Conservation (phyloP, 2,888 invertebrate species). For the Platycheirus albimanus region DNA sequence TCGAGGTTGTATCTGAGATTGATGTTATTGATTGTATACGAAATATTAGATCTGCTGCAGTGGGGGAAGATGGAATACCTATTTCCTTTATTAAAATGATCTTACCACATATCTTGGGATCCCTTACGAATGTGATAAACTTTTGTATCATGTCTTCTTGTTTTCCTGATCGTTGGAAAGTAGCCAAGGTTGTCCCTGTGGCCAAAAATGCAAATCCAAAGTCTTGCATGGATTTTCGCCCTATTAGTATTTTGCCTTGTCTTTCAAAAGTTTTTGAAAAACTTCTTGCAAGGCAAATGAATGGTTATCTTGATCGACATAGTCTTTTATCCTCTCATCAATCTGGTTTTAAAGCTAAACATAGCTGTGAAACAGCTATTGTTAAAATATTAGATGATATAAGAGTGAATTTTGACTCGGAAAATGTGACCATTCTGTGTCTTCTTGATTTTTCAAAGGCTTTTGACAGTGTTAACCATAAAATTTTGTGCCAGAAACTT, state of each 20-base stretch:
- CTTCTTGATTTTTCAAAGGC: no score
- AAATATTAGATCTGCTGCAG: background rate
- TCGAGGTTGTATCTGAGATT: background rate
- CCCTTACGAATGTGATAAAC: background rate
- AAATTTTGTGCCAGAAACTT: background rate
- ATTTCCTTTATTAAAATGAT: no score
- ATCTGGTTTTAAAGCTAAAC: background rate
- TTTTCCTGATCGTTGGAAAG: slow-evolving; percentile 14
- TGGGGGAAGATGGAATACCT: background rate
- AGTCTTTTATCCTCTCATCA: background rate
- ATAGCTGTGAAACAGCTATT: background rate
- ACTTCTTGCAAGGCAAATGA: background rate
- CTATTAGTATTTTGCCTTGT: no score
- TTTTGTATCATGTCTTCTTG: background rate
- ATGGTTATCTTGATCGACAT: background rate
- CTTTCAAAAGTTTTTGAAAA: background rate
- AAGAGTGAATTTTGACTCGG: background rate
- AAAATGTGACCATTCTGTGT: background rate
- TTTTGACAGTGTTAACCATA: no score
- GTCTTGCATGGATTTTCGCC: background rate
- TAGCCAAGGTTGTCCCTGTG: background rate
- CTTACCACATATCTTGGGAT: background rate
- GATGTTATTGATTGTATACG: background rate
- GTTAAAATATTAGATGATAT: no score
- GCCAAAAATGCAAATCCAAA: background rate